A percentile compares a stretch with the other conserved stretches of the same genome.
Conservation (phyloP, 2,113 vertebrate species). For the Dryoscopus gambensis region DNA sequence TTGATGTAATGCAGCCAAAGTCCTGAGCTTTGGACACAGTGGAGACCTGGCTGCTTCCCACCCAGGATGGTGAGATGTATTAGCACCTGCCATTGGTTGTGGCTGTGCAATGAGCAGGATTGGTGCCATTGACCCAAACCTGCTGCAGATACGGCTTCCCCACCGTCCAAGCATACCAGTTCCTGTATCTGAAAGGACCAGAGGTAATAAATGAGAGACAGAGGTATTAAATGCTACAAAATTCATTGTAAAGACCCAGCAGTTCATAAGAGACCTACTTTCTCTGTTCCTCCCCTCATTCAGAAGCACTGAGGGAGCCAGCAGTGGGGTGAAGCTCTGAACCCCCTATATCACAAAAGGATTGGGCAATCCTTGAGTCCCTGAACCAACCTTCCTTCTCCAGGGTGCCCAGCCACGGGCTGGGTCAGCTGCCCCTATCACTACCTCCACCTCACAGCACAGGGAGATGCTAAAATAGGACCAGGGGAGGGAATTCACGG, state of each 20-base stretch:
- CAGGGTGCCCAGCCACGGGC: rapidly evolving
- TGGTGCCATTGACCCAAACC: rapidly evolving
- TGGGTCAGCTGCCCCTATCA: neutral
- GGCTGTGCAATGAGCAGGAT: rapidly evolving
- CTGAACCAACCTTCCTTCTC: neutral
- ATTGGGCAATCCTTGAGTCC: rapidly evolving
- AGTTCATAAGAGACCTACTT: neutral
- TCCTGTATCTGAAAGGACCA: rapidly evolving
- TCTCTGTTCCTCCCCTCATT: neutral
- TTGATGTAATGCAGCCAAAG: rapidly evolving
- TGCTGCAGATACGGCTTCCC: neutral
- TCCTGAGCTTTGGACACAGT: rapidly evolving
- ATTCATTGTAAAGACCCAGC: rapidly evolving
- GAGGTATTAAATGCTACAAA: neutral
- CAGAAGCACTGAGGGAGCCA: neutral
- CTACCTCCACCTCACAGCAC: neutral
- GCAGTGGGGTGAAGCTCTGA: rapidly evolving
- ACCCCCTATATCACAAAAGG: rapidly evolving
- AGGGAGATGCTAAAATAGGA: neutral
- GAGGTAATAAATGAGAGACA: neutral
- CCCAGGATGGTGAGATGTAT: rapidly evolving
- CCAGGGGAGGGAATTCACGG: rapidly evolving
- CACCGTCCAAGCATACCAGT: rapidly evolving
- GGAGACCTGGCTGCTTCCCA: neutral
- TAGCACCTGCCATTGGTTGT: rapidly evolving